These are phyloP conservation scores for Lophotis ruficrista DNA, from an alignment of 2,113 vertebrate genomes.

Conservation along the genomic window DNA sequence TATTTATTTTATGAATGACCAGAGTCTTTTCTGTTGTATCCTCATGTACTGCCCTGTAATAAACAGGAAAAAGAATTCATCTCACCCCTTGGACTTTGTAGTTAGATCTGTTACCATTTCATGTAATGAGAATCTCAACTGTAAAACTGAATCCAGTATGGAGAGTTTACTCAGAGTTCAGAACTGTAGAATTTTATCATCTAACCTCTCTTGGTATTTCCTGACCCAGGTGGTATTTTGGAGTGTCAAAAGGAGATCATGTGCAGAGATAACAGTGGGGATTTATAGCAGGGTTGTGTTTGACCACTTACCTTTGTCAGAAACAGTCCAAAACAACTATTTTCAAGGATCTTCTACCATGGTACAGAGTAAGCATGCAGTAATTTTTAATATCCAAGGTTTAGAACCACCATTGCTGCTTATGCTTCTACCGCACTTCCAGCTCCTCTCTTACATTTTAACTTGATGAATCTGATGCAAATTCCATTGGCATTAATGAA, in stretches of 20 bases:
- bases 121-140: neutral
- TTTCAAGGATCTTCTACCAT: constrained; percentile 4
- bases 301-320: neutral
- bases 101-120: neutral
- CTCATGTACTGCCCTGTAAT: neutral
- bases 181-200: neutral
- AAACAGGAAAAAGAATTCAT: neutral
- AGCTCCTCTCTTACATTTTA: neutral
- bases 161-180: neutral
- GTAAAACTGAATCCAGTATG: neutral
- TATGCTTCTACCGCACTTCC: neutral
- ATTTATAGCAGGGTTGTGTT: neutral
- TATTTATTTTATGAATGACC: neutral
- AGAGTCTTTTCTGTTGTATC: neutral
- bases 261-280: neutral
- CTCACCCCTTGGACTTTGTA: neutral
- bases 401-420: neutral
- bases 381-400: neutral
- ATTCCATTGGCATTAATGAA: constrained; percentile 32
- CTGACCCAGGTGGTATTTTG: neutral
- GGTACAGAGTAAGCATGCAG: neutral
- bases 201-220: neutral
- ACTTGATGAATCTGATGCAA: constrained; percentile 41
- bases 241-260: neutral
- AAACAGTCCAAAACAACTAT: constrained; percentile 37